Conservation (phyloP, 2,797 vertebrate species). For the Hippoglossus hippoglossus region DNA sequence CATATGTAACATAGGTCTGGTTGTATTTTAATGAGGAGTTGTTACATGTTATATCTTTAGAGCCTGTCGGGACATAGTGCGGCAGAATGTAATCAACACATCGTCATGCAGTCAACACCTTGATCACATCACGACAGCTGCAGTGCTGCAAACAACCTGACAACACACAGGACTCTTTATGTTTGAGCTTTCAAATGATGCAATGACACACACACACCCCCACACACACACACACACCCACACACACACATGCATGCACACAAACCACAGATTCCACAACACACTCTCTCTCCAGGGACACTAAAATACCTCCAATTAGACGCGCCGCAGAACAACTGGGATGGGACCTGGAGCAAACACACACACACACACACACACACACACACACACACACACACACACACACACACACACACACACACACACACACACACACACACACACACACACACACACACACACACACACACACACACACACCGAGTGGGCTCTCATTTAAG, state of each 20-base stretch:
- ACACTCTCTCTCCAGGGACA: conserved; percentile 54
- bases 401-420: conserved; percentile 5
- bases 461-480: neutral
- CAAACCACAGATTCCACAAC: conserved; percentile 18
- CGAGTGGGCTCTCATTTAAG: conserved; percentile 73
- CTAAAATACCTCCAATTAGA: conserved; percentile 79
- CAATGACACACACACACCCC: neutral
- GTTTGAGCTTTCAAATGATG: conserved; percentile 16
- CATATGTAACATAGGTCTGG: too few species aligned
- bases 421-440: too few species aligned
- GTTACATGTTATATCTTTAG: too few species aligned
- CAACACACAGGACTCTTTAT: conserved; percentile 36
- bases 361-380: conserved; percentile 5
- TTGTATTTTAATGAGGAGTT: too few species aligned
- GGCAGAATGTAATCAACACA: conserved; percentile 47
- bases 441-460: conserved; percentile 1
- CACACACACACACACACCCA: conserved; percentile 9
- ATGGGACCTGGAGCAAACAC: conserved; percentile 67
- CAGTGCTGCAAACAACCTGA: conserved; percentile 21
- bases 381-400: neutral
- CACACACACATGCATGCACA: neutral
- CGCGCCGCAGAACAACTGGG: conserved; percentile 66
- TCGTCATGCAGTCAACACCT: conserved; percentile 6
- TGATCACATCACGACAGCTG: conserved; percentile 28
- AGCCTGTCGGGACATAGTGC: conserved; percentile 37